Percentiles rank a stretch among this genome's conserved stretches.
Conservation (phyloP, 2,113 vertebrate genomes). For the Caranx ignobilis region DNA sequence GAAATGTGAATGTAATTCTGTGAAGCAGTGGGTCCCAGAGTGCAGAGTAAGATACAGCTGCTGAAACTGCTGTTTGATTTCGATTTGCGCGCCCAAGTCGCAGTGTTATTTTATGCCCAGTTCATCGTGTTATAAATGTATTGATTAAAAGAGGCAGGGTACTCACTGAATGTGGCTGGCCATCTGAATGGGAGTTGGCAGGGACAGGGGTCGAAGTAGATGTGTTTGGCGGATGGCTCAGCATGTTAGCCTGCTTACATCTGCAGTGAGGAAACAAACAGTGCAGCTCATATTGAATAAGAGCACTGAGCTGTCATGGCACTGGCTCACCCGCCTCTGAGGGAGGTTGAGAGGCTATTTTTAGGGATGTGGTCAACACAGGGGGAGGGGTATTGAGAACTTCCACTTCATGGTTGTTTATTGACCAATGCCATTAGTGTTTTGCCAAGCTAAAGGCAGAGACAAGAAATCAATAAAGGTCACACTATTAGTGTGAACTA, state of each 20-base stretch:
- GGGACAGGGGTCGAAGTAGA: constrained; percentile 57
- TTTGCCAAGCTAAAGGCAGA: constrained; percentile 76
- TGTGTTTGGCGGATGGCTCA: constrained; percentile 64
- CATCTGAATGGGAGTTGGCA: constrained; percentile 62
- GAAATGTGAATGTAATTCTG: constrained; percentile 64
- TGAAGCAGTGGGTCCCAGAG: constrained; percentile 55
- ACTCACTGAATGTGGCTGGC: constrained; percentile 56
- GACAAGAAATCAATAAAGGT: constrained; percentile 85
- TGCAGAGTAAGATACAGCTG: constrained; percentile 36
- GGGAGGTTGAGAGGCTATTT: constrained; percentile 73
- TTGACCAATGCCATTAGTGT: constrained; percentile 86
- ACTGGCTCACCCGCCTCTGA: constrained; percentile 51
- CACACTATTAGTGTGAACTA: constrained; percentile 78
- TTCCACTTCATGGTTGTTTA: constrained; percentile 82
- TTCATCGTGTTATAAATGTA: constrained; percentile 64
- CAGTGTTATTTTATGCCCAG: constrained; percentile 62
- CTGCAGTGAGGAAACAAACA: constrained; percentile 58
- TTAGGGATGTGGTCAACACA: constrained; percentile 73
- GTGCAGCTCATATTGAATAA: constrained; percentile 59
- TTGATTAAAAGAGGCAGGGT: constrained; percentile 71
- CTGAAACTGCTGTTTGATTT: constrained; percentile 60
- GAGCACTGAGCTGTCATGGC: constrained; percentile 60
- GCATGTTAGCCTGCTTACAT: constrained; percentile 63
- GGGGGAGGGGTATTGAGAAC: constrained; percentile 75
- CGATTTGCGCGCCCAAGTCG: constrained; percentile 53